Base-by-base conservation (phyloP, 2,888 invertebrate species). In the Monoplex corrugatus region DNA sequence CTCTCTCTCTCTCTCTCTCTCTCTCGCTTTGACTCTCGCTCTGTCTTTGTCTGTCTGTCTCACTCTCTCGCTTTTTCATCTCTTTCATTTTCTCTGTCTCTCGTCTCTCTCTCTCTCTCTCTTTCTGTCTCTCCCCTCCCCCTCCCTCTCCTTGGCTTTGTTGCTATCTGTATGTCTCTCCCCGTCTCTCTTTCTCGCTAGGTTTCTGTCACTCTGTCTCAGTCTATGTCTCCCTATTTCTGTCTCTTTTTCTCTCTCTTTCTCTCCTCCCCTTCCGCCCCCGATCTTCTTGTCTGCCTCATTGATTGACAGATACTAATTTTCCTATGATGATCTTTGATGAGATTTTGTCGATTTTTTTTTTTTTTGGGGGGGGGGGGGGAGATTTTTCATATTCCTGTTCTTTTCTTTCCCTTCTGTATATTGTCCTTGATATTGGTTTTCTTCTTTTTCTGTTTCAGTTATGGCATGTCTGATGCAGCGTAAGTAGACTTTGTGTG, bases 391-490 rank as follows among this genome's bases (percentile, higher is more conserved):
- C 19, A 19, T 50, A 13, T 50, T 50, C 10, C 19, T 50, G 50
- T 19, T 28, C 5, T 68, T 28, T 68, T n/a, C 68, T 72, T 68
- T 57, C 40, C 80, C 35, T 50, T 50, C 19, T 68, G 43, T 50
- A 5, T 35, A n/a, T 35, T 88, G 40, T 83, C 28, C 45, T 43
- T 88, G 43, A n/a, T 44, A 23, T 19, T 68, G 23, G 2, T 72
- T 28, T 68, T 68, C 23, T 68, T 68, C 68, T 68, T 68, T 82
- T 63, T 57, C 16, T 87, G 57, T 88, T 83, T n/a, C 87, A 89
- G 89, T 40, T 87, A 44, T 28, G 87, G 89, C 16, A 89, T 89
- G 89, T 89, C 89, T 5, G 87, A 89, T 44, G 87, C 89, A 40
- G 89, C 89, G 89, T 89, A 87, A 89, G 89, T 89, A 86, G 0